Percentiles rank a stretch among this genome's conserved stretches.
Conservation (phyloP, 2,797 vertebrate genomes). For the Chelonia mydas region DNA sequence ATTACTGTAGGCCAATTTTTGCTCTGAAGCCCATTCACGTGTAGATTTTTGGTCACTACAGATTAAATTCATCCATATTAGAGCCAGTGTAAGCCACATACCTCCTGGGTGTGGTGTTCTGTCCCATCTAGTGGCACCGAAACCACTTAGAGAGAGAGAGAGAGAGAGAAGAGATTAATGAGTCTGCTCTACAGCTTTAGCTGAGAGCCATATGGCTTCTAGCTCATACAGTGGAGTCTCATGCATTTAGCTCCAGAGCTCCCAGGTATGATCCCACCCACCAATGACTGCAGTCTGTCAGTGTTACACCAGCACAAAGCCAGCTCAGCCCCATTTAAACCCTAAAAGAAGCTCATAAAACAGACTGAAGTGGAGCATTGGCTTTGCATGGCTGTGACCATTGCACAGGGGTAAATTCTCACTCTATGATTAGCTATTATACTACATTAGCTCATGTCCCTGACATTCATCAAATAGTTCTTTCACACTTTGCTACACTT, state of each 20-base stretch:
- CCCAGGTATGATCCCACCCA: too few relatives aligned
- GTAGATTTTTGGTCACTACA: neutral
- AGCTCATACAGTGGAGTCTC: too few relatives aligned
- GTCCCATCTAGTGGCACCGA: too few relatives aligned
- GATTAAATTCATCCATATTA: neutral
- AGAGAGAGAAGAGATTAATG: too few relatives aligned
- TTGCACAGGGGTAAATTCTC: neutral
- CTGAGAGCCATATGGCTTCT: too few relatives aligned
- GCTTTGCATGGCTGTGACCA: neutral
- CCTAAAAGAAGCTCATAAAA: neutral
- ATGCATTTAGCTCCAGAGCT: neutral
- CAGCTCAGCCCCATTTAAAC: neutral
- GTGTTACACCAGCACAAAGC: neutral
- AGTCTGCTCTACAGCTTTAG: too few relatives aligned
- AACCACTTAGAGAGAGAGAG: too few relatives aligned
- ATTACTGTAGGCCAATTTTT: neutral
- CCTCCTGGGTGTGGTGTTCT: too few relatives aligned
- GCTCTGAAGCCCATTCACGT: neutral
- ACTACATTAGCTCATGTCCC: neutral
- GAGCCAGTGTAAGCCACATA: neutral
- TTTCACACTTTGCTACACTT: constrained; percentile 21
- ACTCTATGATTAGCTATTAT: neutral
- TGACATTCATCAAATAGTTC: neutral
- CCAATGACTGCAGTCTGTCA: too few relatives aligned
- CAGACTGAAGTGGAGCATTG: neutral